Evolutionary conservation across 2,888 invertebrate species (phyloP), one percentile per base, ranked within the genome.

Genomic region (Eupithecia centaureata): DNA sequence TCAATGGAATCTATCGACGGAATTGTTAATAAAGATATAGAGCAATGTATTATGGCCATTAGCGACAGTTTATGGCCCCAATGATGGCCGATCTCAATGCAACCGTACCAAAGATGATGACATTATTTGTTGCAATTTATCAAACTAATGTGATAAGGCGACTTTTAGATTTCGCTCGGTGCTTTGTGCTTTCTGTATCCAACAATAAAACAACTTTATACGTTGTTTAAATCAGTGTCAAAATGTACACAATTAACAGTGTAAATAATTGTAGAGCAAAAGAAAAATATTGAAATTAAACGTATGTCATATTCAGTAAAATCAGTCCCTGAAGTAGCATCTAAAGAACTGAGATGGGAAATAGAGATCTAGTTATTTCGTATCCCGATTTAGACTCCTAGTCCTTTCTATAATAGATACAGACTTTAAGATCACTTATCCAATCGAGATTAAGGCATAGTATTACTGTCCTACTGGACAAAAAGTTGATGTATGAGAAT

Each of bases 1-100:
- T 91, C 90, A 92, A 91, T 88, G 86, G 89, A 89, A 90, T 90
- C 89, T 88, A 91, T 89, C 86, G 86, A 61, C 82, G 85, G 83
- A 86, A 83, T 91, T 90, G 91, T 92, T 93, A 92, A 92, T 93
- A 92, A 90, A 92, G 93, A 91, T 92, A 91, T 92, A 89, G 90
- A 88, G 86, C 85, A 82, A 87, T 86, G 87, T 89, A 91, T 90
- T 91, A 92, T 80, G 84, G 86, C 88, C 86, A 93, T 93, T 93
- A 92, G 92, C 85, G 88, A 83, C 78, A 77, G 85, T 93, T 92
- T 91, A 92, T 84, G 89, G 84, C 75, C 76, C 72, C 73, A 81
- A 84, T 87, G 84, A 88, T 87, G 80, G 87, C 80, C 77, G 76
- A 80, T 75, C 76, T 78, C 86, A 87, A 92, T 90, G 90, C 88